Evolutionary conservation across 2,888 invertebrate genomes (phyloP), one percentile per base, ranked within the genome.

Genomic region (Agonopterix heracliana): DNA sequence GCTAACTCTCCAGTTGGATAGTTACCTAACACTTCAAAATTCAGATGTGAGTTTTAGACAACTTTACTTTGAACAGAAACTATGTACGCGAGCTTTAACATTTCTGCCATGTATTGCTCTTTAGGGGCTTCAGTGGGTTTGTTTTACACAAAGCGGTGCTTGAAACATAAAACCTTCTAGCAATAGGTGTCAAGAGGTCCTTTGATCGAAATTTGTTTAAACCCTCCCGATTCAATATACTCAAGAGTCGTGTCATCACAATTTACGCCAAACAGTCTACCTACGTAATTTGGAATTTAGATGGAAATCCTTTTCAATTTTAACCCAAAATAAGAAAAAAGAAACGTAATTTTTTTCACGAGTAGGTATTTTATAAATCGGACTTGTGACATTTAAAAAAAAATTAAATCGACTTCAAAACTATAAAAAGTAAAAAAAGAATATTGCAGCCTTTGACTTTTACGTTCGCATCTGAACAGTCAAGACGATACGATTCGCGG

Each of bases 11-110:
- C 14, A 42, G 17, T 26, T 26, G 26, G 26, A 26, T 26, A 26
- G 26, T 26, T 26, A 26, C 26, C 26, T 26, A 62, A 60, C 61
- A 65, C 66, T 69, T 64, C 63, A 66, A 67, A 72, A 66, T 67
- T 68, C 61, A 60, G 61, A 58, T 57, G 52, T 53, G 53, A 59
- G 63, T 65, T 63, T 60, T 9, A 11, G 12, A 12, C 12, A 38
- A 41, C 11, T 41, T 41, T 12, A 48, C 51, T 54, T 46, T 55
- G 59, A 64, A 67, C 66, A 61, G 65, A 63, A 55, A 53, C 47
- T 59, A 71, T 68, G 65, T 45, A 40, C 44, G 13, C 54, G 56
- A 54, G 59, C 61, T 55, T 57, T 55, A 51, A 35, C 43, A 55
- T 61, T 66, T 64, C 43, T 55, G 55, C 55, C 63, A 26, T 59